Base-by-base conservation (phyloP, 1,140 invertebrate genomes). In the Drosophila nannoptera region DNA sequence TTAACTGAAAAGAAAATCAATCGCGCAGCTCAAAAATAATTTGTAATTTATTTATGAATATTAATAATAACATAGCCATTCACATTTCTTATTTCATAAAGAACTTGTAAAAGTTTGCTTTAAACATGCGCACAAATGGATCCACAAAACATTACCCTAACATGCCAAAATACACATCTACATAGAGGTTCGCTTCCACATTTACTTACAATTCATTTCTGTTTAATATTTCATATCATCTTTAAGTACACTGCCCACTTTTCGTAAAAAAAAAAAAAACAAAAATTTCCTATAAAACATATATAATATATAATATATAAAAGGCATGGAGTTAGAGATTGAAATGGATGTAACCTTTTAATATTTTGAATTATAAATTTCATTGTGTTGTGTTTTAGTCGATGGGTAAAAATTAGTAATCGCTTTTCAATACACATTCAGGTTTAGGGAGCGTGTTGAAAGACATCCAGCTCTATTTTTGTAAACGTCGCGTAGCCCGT, bases 31-130 rank as follows among this genome's bases (percentile, higher is more conserved):
- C 58, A 55, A 46, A 22, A 29, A 32, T 46, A 46, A 36, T 31
- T 16, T 64, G n/a, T 70, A 62, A 67, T 64, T 64, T 72, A 78
- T 71, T 62, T 77, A 70, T 22, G 22, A 22, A 22, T 22, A 22
- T 22, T 22, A 22, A 22, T 22, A 22, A 22, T 22, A 22, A 22
- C 22, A 22, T 22, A 22, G 3, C 22, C 22, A 22, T 22, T 12
- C 14, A 46, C 22, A 54, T 78, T 80, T 68, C 16, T 55, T 61
- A 58, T 56, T 46, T 14, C 48, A 50, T 31, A 61, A 72, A 67
- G 45, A 63, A 76, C 58, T 76, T 78, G 77, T 78, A 82, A 67
- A 82, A 84, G 78, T 83, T 83, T 78, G 78, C 78, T 82, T 83
- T 82, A 45, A 72, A 74, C 45, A 49, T 29, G 64, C 42, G 42